phyloP scores from a whole-genome alignment of 1,140 invertebrate genomes.

The Hyposmocoma kahamanoa region DNA sequence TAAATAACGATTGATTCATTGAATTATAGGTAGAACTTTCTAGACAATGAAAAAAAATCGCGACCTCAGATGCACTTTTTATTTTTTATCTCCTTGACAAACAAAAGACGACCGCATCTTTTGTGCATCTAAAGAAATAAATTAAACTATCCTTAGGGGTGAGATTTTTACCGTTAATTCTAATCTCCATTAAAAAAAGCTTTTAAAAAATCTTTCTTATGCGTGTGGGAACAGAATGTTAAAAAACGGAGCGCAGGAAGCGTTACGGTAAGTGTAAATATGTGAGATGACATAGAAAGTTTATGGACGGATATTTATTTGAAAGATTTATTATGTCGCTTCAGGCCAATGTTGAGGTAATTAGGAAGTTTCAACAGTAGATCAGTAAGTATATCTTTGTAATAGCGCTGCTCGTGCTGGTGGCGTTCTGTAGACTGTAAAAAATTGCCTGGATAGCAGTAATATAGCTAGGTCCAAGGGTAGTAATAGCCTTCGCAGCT shows the following conservation, averaged over 20 bases:
- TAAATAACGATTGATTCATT: too few relatives aligned
- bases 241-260: conserved; percentile 38
- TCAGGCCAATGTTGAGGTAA: too few relatives aligned
- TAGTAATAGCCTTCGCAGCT: too few relatives aligned
- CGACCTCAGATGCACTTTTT: conserved; percentile 25
- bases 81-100: conserved; percentile 25
- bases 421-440: too few relatives aligned
- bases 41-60: conserved; percentile 3
- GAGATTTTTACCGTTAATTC: conserved; percentile 67
- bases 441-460: too few relatives aligned
- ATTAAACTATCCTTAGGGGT: conserved; percentile 70
- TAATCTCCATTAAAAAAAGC: conserved; percentile 62
- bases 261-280: conserved; percentile 55
- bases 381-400: too few relatives aligned
- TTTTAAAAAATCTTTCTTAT: conserved; percentile 51
- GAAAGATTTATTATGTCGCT: conserved; percentile 66
- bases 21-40: too few relatives aligned
- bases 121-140: conserved; percentile 63
- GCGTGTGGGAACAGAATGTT: conserved; percentile 62
- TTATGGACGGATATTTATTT: conserved; percentile 55
- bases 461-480: too few relatives aligned
- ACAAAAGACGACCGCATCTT: conserved; percentile 63
- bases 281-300: conserved; percentile 49
- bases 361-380: too few relatives aligned
- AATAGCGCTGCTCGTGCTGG: too few relatives aligned